Evolutionary conservation across 2,797 vertebrate species (phyloP), one percentile per base, ranked within the genome.

Genomic region (Mus spretus): DNA sequence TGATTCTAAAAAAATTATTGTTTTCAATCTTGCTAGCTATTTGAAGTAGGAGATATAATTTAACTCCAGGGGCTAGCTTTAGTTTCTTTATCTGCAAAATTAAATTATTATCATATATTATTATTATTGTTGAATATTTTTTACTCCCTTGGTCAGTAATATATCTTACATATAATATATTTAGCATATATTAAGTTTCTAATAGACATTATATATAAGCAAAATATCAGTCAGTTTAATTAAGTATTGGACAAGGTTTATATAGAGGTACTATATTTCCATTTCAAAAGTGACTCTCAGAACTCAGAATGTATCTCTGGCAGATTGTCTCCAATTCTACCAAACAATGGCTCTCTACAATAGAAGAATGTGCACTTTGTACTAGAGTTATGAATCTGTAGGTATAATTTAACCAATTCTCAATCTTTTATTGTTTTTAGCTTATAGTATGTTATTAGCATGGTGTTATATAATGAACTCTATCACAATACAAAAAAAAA

Each of bases 1-100:
- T 80, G 3, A 94, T 93, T 97, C 67, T 96, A 53, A 92, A 92
- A 92, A 82, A 15, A 17, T 91, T 22, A 61, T 93, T 89, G 31
- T n/a, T 82, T 88, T 78, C 12, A 44, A 12, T 91, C 15, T 84
- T 59, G 53, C 44, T 91, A 89, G 20, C 20, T 84, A 6, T 93
- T 88, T 44, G 20, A 65, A 55, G 17, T 74, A 44, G 15, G 12
- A 20, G 10, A 59, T 85, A 17, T 50, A 85, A 84, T 80, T 93
- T 85, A 83, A 89, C 28, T 50, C 78, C 74, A 0, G 17, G 4
- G 50, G 13, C 7, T 44, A 94, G 10, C 7, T 44, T 92, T 79
- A 79, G 22, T 79, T 82, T 85, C 26, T 4, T 61, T 37, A 92
- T 79, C 8, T 93, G 47, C 7, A 94, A 70, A 90, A 47, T 82